phyloP scores from a whole-genome alignment of 1,140 invertebrate species.

The Cecropterus lyciades region DNA sequence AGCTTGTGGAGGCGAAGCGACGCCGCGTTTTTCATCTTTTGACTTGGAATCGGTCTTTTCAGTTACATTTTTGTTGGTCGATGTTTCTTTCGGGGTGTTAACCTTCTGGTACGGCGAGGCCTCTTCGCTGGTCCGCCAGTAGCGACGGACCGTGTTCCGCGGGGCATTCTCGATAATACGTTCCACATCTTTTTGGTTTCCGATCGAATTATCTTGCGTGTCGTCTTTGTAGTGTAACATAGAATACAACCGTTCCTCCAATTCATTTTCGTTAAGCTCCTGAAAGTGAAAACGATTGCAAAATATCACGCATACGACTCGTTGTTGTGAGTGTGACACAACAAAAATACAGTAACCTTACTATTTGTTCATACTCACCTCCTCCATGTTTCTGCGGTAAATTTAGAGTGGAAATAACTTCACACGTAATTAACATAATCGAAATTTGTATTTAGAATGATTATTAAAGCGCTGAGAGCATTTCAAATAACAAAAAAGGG shows the following conservation, averaged over 20 bases:
- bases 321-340: slow-evolving; percentile 70
- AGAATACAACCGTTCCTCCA: slow-evolving; percentile 77
- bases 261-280: slow-evolving; percentile 79
- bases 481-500: slow-evolving; percentile 74
- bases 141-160: slow-evolving; percentile 64
- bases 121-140: slow-evolving; percentile 66
- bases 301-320: slow-evolving; percentile 55
- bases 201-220: slow-evolving; percentile 52
- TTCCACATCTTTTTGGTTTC: slow-evolving; percentile 49
- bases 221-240: slow-evolving; percentile 77
- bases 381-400: slow-evolving; percentile 75
- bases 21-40: slow-evolving; percentile 49
- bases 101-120: slow-evolving; percentile 52
- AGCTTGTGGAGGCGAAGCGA: slow-evolving; percentile 33
- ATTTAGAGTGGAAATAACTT: slow-evolving; percentile 63
- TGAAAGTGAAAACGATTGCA: slow-evolving; percentile 62
- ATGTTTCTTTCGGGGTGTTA: slow-evolving; percentile 52
- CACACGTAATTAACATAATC: slow-evolving; percentile 77
- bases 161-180: slow-evolving; percentile 53
- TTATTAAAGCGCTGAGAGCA: slow-evolving; percentile 66
- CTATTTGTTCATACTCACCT: slow-evolving; percentile 54
- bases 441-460: slow-evolving; percentile 59
- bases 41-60: slow-evolving; percentile 45
- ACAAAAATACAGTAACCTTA: slow-evolving; percentile 71
- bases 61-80: slow-evolving; percentile 37